Conservation (phyloP, 2,888 invertebrate species). For the Bellardia bayeri region DNA sequence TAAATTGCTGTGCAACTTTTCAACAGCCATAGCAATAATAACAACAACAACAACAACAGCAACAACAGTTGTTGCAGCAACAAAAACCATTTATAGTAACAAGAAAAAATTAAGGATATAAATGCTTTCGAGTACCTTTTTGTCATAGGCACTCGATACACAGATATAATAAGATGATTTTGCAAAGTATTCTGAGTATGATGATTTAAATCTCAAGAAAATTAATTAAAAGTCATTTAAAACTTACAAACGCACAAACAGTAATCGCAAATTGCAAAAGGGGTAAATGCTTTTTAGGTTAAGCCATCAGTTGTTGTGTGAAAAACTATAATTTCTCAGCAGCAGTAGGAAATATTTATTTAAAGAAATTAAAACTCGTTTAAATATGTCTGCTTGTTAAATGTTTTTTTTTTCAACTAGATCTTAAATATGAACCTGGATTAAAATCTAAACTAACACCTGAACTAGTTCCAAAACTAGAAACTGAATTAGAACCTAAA, state of each 20-base stretch:
- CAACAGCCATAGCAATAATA: conserved; percentile 35
- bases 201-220: conserved; percentile 64
- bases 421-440: no score
- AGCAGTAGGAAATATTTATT: no score
- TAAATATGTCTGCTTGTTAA: no score
- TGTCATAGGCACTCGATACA: background rate
- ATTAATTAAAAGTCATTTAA: conserved; percentile 67
- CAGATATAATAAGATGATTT: conserved; percentile 21
- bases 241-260: conserved; percentile 28
- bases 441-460: no score
- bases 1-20: conserved; percentile 66
- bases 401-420: no score
- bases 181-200: background rate
- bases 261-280: conserved; percentile 41
- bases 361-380: no score
- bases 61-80: background rate
- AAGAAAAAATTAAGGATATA: conserved; percentile 44
- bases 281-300: background rate
- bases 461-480: no score
- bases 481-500: no score
- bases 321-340: no score
- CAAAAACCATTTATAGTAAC: conserved; percentile 6
- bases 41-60: conserved; percentile 12
- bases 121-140: conserved; percentile 47
- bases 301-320: background rate